phyloP scores from a whole-genome alignment of 2,888 invertebrate genomes.

The Nectonema munidae region DNA sequence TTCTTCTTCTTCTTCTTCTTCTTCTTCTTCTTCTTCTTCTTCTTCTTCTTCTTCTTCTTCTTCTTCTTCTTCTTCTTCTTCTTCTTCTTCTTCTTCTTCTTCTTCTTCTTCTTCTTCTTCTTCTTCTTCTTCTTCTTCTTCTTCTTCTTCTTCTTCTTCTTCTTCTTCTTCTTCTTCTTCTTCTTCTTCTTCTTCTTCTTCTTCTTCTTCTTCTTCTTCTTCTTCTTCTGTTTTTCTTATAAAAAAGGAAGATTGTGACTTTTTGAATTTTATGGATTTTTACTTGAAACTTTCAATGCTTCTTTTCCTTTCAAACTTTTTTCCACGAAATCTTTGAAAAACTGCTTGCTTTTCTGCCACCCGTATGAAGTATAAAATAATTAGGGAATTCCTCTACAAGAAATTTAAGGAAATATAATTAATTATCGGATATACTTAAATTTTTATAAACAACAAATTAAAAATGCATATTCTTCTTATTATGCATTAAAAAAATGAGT shows the following conservation, averaged over 20 bases:
- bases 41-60: not conserved
- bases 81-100: conserved; percentile 9
- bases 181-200: conserved; percentile 13
- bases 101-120: conserved; percentile 13
- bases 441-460: too few relatives aligned
- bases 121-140: conserved; percentile 12
- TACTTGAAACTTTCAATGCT: not conserved
- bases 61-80: conserved; percentile 13
- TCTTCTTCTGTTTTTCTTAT: conserved; percentile 10
- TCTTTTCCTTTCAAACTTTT: not conserved
- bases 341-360: too few relatives aligned
- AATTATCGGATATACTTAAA: too few relatives aligned
- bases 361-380: too few relatives aligned
- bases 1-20: conserved; percentile 10
- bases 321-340: too few relatives aligned
- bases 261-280: not conserved
- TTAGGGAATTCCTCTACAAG: too few relatives aligned
- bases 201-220: conserved; percentile 11
- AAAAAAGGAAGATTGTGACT: not conserved
- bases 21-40: conserved; percentile 9
- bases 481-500: too few relatives aligned
- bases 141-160: conserved; percentile 13
- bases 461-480: too few relatives aligned
- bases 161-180: conserved; percentile 12
- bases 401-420: too few relatives aligned